These are phyloP conservation scores for Neodiprion pinetum DNA, from an alignment of 1,140 invertebrate genomes.

Conservation along the genomic window DNA sequence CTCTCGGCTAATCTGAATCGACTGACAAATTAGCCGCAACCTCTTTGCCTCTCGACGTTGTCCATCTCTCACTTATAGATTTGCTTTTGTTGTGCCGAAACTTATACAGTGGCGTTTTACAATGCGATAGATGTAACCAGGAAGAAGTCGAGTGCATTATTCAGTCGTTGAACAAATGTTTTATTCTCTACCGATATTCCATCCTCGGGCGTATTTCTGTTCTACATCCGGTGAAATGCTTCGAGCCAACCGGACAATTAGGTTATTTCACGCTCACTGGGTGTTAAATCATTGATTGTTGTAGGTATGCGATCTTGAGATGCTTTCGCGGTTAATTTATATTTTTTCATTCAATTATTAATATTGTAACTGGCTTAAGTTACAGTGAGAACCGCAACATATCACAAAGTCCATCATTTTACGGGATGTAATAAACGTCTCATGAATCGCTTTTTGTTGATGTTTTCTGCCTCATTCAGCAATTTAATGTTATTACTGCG, in stretches of 20 bases:
- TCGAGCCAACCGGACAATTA: not conserved
- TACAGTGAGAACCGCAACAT: no score
- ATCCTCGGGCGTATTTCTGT: not conserved
- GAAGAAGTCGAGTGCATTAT: no score
- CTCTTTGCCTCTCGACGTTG: not conserved
- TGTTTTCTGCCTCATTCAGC: no score
- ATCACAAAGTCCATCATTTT: no score
- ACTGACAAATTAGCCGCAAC: not conserved
- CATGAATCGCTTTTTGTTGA: no score
- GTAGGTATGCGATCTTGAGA: not conserved
- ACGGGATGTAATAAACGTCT: no score
- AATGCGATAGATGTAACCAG: no score
- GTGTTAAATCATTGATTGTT: constrained; percentile 3
- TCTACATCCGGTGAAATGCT: not conserved
- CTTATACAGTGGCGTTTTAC: no score
- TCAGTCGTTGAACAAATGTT: not conserved
- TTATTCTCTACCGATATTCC: not conserved
- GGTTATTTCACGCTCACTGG: constrained; percentile 1
- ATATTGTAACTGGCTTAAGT: no score
- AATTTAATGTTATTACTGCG: no score
- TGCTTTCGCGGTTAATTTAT: no score
- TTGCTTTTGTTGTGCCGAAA: not conserved
- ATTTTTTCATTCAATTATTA: no score
- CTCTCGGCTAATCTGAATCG: not conserved
- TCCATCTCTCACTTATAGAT: not conserved